phyloP scores from a whole-genome alignment of 1,140 invertebrate species.

The Nasonia vitripennis region DNA sequence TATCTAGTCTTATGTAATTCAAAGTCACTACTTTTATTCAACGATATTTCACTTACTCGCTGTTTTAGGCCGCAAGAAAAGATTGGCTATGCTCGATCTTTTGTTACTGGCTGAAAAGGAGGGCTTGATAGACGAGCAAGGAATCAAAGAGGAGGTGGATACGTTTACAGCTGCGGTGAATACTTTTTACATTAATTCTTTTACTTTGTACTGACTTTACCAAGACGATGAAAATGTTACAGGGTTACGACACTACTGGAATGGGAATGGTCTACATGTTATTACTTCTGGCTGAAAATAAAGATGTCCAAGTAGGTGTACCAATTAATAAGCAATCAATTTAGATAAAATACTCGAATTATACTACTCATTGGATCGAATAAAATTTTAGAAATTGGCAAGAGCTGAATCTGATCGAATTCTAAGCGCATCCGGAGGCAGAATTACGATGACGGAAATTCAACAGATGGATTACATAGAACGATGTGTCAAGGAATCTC shows the following conservation, averaged over 20 bases:
- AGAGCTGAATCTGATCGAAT: slow-evolving; percentile 58
- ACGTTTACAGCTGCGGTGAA: slow-evolving; percentile 88
- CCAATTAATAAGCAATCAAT: slow-evolving; percentile 58
- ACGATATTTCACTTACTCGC: too few relatives aligned
- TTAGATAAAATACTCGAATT: neutral
- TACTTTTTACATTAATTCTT: neutral
- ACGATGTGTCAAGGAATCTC: slow-evolving; percentile 79
- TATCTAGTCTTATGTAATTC: too few relatives aligned
- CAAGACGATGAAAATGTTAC: slow-evolving; percentile 71
- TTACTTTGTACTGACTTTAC: neutral
- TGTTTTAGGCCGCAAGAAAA: slow-evolving; percentile 72
- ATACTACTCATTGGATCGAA: neutral
- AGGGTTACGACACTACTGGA: slow-evolving; percentile 72
- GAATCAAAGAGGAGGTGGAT: slow-evolving; percentile 88
- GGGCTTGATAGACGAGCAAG: slow-evolving; percentile 76
- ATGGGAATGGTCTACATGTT: slow-evolving; percentile 68
- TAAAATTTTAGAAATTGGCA: slow-evolving; percentile 51
- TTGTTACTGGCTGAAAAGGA: slow-evolving; percentile 78
- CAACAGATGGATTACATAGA: slow-evolving; percentile 75
- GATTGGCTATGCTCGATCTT: slow-evolving; percentile 88
- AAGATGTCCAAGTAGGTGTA: slow-evolving; percentile 76
- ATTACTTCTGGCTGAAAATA: neutral
- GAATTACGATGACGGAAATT: slow-evolving; percentile 52
- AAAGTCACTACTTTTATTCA: too few relatives aligned
- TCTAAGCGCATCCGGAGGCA: slow-evolving; percentile 48